phyloP scores from a whole-genome alignment of 2,797 vertebrate species.

The Cossypha heuglini region DNA sequence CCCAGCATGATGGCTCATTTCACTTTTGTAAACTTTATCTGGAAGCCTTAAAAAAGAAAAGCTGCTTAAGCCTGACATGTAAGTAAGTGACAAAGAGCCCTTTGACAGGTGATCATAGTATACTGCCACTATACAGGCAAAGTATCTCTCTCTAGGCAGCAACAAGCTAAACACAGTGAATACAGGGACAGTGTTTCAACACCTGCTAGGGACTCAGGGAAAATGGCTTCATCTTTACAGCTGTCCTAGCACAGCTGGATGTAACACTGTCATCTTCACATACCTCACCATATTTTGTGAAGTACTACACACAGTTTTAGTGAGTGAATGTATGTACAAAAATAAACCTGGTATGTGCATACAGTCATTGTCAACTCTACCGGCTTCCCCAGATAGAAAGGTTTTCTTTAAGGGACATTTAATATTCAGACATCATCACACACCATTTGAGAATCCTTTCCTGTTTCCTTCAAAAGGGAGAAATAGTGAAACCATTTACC shows the following conservation, averaged over 20 bases:
- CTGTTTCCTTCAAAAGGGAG: background rate
- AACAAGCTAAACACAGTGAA: background rate
- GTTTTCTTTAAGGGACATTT: background rate
- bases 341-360: background rate
- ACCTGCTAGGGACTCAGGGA: background rate
- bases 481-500: background rate
- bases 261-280: background rate
- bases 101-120: background rate
- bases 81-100: background rate
- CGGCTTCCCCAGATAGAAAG: background rate
- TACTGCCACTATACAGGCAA: background rate
- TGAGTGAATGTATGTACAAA: background rate
- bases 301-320: background rate
- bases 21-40: background rate
- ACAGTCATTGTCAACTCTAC: background rate
- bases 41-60: background rate
- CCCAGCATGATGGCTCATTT: background rate
- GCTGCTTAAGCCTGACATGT: background rate
- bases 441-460: background rate
- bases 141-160: background rate
- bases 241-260: background rate
- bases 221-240: background rate
- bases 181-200: background rate
- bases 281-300: background rate
- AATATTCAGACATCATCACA: background rate